phyloP scores from a whole-genome alignment of 2,888 invertebrate species.

The Gymnocheta viridis region DNA sequence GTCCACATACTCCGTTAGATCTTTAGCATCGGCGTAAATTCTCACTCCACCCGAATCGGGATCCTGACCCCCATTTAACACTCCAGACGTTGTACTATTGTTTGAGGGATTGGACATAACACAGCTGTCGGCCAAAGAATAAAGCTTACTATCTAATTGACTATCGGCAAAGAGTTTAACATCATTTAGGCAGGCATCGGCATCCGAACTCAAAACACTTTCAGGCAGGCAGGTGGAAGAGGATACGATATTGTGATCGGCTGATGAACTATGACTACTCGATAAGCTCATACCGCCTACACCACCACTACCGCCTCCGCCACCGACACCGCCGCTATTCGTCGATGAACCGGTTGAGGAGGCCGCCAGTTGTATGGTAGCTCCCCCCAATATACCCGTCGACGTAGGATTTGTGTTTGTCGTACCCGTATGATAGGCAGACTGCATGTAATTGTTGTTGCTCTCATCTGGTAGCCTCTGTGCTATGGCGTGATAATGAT shows the following conservation, averaged over 20 bases:
- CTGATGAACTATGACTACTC: constrained; percentile 78
- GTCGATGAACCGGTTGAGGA: constrained; percentile 73
- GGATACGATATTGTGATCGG: constrained; percentile 88
- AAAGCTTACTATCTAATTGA: constrained; percentile 83
- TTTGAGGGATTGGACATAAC: constrained; percentile 77
- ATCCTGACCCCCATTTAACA: constrained; percentile 81
- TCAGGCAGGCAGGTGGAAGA: constrained; percentile 88
- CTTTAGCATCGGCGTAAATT: constrained; percentile 81
- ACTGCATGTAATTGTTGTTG: constrained; percentile 87
- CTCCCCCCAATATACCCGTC: constrained; percentile 64
- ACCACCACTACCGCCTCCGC: constrained; percentile 14
- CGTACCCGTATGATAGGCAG: constrained; percentile 82
- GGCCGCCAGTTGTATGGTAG: constrained; percentile 71
- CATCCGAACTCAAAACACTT: constrained; percentile 83
- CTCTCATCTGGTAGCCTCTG: constrained; percentile 89
- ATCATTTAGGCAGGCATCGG: constrained; percentile 83
- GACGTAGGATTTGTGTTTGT: constrained; percentile 45
- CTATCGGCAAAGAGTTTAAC: constrained; percentile 85
- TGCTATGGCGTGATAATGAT: constrained; percentile 93
- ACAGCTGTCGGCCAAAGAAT: constrained; percentile 83
- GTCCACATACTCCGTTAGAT: constrained; percentile 83
- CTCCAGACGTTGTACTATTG: constrained; percentile 78
- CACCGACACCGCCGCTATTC: constrained; percentile 42
- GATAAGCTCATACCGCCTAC: constrained; percentile 40
- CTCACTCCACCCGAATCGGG: constrained; percentile 84